phyloP scores from a whole-genome alignment of 2,113 vertebrate genomes.

The Spea bombifrons region DNA sequence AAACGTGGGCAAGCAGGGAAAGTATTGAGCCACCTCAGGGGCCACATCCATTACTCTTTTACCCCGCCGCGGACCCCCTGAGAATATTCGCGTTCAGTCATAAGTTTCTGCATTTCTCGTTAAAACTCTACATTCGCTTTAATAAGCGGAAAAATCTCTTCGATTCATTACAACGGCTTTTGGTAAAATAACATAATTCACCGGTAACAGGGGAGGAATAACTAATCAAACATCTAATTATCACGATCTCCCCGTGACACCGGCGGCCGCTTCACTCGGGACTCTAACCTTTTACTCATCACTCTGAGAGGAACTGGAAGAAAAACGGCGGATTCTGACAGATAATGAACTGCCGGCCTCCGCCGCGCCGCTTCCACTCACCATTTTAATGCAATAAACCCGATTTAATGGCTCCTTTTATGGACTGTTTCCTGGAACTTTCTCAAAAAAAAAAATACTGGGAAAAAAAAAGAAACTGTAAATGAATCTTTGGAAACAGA shows the following conservation, averaged over 20 bases:
- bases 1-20: too few species aligned
- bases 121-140: too few species aligned
- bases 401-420: constrained; percentile 60
- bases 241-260: constrained; percentile 37
- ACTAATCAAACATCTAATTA: constrained; percentile 22
- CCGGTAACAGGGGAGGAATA: not conserved
- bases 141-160: not conserved
- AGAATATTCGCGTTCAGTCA: too few species aligned
- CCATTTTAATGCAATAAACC: constrained; percentile 62
- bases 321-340: constrained; percentile 43
- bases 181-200: constrained; percentile 32
- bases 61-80: too few species aligned
- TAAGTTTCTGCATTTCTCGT: too few species aligned
- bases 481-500: constrained; percentile 52
- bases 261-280: constrained; percentile 38
- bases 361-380: constrained; percentile 43
- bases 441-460: constrained; percentile 21
- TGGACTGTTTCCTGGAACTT: constrained; percentile 62
- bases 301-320: constrained; percentile 25
- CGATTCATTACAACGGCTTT: constrained; percentile 27
- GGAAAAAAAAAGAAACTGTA: constrained; percentile 26
- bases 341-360: constrained; percentile 51
- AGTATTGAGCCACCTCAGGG: too few species aligned
- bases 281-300: constrained; percentile 26
- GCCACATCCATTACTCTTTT: too few species aligned